Base-by-base conservation (phyloP, 2,797 vertebrate species). In the Gymnoscopelus braueri region DNA sequence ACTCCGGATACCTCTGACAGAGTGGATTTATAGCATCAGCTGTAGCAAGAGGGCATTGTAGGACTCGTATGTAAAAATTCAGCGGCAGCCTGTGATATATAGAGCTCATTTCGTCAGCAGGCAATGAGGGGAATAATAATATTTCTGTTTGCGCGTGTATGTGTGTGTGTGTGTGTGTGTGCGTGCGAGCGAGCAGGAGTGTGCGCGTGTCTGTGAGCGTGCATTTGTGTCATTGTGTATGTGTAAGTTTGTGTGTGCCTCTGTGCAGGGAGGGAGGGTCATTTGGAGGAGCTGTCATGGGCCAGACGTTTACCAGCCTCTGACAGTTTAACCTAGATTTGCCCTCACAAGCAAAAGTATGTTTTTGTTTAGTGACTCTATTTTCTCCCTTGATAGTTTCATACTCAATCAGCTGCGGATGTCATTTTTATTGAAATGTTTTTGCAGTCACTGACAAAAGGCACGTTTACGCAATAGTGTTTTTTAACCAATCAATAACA, bases 241-340 rank as follows among this genome's bases (percentile, higher is more conserved):
- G 13, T 54, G 32, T 26, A 12, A 35, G 6, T 32, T 23, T 60
- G 63, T 65, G 63, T 61, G 10, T 52, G 14, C 50, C 26, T 44
- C 1, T 3, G 54, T 13, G 23, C 2, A 12, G 10, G 10, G 3
- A 11, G 10, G 15, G 3, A 24, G 26, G 23, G 23, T 56, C 24
- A 26, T 55, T 55, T 49, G 10, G 32, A 65, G 60, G 54, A 54
- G 23, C 10, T 69, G 54, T 74, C 24, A 81, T 24, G 78, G 14
- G 72, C 74, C 67, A 68, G 19, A 9, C 26, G 3, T 78, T 65
- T 70, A 60, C 19, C 52, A 76, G 26, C 26, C 57, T 73, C 61
- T 74, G 69, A 73, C 60, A 76, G 60, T 77, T 69, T 67, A 60
- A 71, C 75, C 72, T 58, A 68, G 60, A 65, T 74, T 69, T 19